phyloP scores from a whole-genome alignment of 2,888 invertebrate species.

The Cenopis cana region DNA sequence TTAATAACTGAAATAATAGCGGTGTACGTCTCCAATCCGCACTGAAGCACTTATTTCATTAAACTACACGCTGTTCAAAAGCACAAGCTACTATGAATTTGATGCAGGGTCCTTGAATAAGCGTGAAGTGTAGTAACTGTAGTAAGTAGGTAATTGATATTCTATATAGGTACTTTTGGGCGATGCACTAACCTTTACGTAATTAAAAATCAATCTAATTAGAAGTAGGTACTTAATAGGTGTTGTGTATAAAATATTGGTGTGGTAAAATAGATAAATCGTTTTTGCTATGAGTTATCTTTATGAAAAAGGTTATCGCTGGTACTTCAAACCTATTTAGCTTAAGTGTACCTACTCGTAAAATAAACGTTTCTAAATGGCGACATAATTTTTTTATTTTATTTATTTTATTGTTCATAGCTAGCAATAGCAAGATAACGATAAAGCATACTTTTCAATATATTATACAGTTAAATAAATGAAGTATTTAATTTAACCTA shows the following conservation, averaged over 20 bases:
- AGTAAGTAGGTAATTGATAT: not conserved
- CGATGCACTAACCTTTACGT: not conserved
- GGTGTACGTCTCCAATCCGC: not conserved
- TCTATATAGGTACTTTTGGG: not conserved
- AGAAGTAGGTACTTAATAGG: no score
- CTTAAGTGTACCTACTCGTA: not conserved
- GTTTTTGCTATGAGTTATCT: not conserved
- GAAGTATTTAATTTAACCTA: no score
- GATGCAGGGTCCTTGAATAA: not conserved
- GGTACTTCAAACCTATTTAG: not conserved
- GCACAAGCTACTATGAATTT: not conserved
- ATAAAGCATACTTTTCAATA: no score
- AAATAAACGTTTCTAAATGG: not conserved
- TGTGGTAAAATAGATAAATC: no score
- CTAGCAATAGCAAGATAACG: no score
- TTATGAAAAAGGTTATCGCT: constrained; percentile 13
- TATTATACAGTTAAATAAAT: no score
- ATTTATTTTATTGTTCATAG: not conserved
- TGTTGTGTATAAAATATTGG: no score
- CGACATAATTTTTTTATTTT: no score
- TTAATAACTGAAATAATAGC: not conserved
- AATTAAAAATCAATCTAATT: not conserved
- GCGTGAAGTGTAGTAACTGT: not conserved
- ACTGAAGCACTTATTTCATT: not conserved
- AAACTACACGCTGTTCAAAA: not conserved